Evolutionary conservation across 2,113 vertebrate species (phyloP), one percentile per base, ranked within the genome.

Genomic region (Strix aluco): DNA sequence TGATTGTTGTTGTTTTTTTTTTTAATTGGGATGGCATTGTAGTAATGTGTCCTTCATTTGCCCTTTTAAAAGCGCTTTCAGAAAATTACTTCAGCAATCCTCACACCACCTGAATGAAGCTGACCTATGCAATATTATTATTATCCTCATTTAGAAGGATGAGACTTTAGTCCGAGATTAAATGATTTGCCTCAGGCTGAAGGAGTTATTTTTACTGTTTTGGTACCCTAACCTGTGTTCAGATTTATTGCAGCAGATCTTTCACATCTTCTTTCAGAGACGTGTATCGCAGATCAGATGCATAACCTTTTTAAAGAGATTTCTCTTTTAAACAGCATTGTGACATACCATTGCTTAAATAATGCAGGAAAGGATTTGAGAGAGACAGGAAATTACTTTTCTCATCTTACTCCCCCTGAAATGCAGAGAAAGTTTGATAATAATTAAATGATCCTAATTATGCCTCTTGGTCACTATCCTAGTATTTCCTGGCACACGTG

Each of bases 301-400:
- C 65, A 40, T 63, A 77, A 88, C 69, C 23, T 78, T 86, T 96
- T 85, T 27, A 38, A 95, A 94, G 62, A 75, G 70, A 5, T 54
- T 96, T 97, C 72, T 85, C 74, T 94, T 94, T 92, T 86, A 38
- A 87, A 40, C 8, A 92, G 46, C 82, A 71, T 91, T 92, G 22
- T 57, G 79, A 26, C 15, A 65, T 51, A 75, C 70, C 81, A 9
- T 22, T 91, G 74, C 95, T 98, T 89, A 95, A 96, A 78, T 72
- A 92, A 92, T 46, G 84, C 75, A 93, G 86, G 81, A 88, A 81
- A 87, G 72, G 62, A 89, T 87, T 95, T 92, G 92, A 90, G 70
- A 69, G 51, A 92, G 44, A 71, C 47, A 71, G 65, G 47, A 89
- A 96, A 85, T 92, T 90, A 71, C 72, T 96, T 88, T 75, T 87